Base-by-base conservation (phyloP, 2,888 invertebrate genomes). In the Eristalinus aeneus region DNA sequence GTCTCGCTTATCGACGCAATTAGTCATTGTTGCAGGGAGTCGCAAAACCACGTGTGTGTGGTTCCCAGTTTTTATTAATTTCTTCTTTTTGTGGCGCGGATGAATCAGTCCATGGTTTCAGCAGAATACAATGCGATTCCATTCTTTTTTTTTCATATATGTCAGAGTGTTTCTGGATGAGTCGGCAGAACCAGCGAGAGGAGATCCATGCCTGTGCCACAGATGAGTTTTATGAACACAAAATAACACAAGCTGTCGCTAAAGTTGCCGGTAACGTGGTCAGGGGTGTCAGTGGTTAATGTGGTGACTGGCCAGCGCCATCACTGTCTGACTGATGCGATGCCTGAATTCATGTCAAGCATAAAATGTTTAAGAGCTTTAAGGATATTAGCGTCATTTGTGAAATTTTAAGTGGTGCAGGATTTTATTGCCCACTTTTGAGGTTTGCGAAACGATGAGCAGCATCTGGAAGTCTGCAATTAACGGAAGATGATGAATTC, bases 381-480 rank as follows among this genome's bases (percentile, higher is more conserved):
- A 72, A 65, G 72, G 60, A 65, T 61, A 72, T 72, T 72, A 72
- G 72, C 72, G 67, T 79, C 72, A 73, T 72, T 72, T 79, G 78
- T 67, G 78, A 72, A 65, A 79, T 65, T 79, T 79, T 72, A 65
- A 79, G 78, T 79, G 78, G 23, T 27, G 72, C 60, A 31, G 60
- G 31, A 12, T 65, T 74, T 74, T 56, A 64, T 56, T 64, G 64
- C 27, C 34, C 56, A 23, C 64, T 63, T 64, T 54, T 6, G 12
- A n/a, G 9, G 16, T 31, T 53, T 56, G 4, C 23, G 56, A 11
- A 22, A 27, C 6, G 56, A 27, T 27, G 56, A 39, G 58, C 65
- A 31, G 39, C 34, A 27, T 39, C 22, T 32, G 32, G n/a, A 46
- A 46, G 16, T 16, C 16, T 46, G 56, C 20, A 64, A 74, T 74